Evolutionary conservation across 2,113 vertebrate genomes (phyloP).

Genomic region (Meles meles): DNA sequence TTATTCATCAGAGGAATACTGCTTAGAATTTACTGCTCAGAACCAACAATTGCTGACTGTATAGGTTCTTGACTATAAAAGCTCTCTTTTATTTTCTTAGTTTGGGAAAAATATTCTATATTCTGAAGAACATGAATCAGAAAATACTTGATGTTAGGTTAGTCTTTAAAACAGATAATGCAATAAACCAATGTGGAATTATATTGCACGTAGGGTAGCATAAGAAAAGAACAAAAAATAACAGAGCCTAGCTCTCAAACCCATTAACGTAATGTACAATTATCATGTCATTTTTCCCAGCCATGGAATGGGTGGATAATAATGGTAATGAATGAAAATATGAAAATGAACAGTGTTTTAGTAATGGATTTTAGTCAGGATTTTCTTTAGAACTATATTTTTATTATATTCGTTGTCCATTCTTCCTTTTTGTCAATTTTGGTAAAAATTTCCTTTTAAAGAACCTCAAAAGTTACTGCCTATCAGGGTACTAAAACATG

Average conservation of each 20-base stretch:
- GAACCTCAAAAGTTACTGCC: not conserved
- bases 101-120: not conserved
- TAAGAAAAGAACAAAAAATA: not conserved
- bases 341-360: not conserved
- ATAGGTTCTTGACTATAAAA: not conserved
- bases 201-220: not conserved
- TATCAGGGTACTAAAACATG: not conserved
- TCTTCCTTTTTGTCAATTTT: constrained; percentile 18
- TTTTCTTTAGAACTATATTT: constrained; percentile 8
- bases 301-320: not conserved
- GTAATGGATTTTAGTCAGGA: not conserved
- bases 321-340: constrained; percentile 10
- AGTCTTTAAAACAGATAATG: not conserved
- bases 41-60: not conserved
- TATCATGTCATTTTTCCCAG: not conserved
- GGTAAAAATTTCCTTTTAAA: not conserved
- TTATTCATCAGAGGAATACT: not conserved
- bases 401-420: not conserved
- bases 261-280: constrained; percentile 1
- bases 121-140: not conserved
- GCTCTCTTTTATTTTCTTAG: not conserved
- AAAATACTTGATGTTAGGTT: not conserved
- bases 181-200: not conserved
- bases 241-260: not conserved
- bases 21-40: not conserved